Evolutionary conservation across 2,113 vertebrate genomes (phyloP).

Genomic region (Equus quagga): DNA sequence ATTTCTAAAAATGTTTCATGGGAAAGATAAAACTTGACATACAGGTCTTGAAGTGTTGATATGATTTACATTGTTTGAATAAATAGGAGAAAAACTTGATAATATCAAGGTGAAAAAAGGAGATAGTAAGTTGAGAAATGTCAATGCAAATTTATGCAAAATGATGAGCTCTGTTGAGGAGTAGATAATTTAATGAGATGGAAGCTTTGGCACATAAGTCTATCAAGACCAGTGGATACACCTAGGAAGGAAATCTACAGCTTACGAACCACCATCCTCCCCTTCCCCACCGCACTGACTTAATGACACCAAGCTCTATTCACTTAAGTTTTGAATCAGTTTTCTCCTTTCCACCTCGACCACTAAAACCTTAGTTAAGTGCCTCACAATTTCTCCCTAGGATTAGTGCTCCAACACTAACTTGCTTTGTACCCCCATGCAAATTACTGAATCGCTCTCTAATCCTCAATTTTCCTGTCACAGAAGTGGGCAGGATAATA

Average conservation of each 20-base stretch:
- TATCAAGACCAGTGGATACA: not conserved
- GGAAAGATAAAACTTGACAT: not conserved
- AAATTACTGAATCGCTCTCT: not conserved
- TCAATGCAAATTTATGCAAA: not conserved
- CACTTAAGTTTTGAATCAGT: not conserved
- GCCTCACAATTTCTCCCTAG: not conserved
- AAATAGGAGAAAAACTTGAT: not conserved
- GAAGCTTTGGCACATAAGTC: not conserved
- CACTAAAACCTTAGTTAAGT: not conserved
- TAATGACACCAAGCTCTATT: not conserved
- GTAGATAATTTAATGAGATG: not conserved
- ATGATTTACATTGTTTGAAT: conserved; percentile 22
- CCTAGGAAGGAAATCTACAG: not conserved
- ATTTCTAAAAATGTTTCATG: not conserved
- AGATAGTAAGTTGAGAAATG: not conserved
- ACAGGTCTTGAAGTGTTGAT: not conserved
- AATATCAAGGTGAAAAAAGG: not conserved
- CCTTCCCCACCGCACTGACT: not conserved
- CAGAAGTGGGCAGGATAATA: not conserved
- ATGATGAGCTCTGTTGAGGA: not conserved
- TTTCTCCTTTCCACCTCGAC: not conserved
- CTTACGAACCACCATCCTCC: not conserved
- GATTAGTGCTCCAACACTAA: not conserved
- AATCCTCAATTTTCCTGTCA: not conserved
- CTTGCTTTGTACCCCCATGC: not conserved